phyloP scores from a whole-genome alignment of 1,140 invertebrate species.

The Solen grandis region DNA sequence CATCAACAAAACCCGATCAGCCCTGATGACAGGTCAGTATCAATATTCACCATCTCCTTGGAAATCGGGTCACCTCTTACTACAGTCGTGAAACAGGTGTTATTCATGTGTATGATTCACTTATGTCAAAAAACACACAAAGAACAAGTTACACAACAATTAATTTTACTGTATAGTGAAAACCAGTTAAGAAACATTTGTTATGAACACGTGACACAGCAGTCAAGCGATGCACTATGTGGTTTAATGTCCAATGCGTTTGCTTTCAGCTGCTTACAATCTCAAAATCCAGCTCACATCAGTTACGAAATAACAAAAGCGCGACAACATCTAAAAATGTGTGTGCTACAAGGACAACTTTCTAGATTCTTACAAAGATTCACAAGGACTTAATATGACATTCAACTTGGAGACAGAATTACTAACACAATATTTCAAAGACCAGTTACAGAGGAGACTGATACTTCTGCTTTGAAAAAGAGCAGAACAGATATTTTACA shows the following conservation, averaged over 20 bases:
- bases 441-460: background rate
- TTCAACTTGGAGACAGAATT: background rate
- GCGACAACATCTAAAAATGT: background rate
- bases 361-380: background rate
- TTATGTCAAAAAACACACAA: conserved; percentile 9
- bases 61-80: conserved; percentile 29
- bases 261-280: background rate
- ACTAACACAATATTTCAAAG: background rate
- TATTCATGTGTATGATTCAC: conserved; percentile 33
- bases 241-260: background rate
- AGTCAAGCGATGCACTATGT: background rate
- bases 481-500: background rate
- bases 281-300: background rate
- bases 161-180: conserved; percentile 9
- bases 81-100: conserved; percentile 11
- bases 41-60: conserved; percentile 12
- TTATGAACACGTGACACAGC: background rate
- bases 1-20: background rate
- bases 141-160: conserved; percentile 15
- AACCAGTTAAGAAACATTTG: background rate
- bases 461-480: background rate
- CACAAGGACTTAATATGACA: background rate
- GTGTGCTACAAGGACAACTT: background rate
- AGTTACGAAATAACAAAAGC: background rate
- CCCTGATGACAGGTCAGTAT: conserved; percentile 8